Evolutionary conservation across 2,113 vertebrate genomes (phyloP), one percentile per base, ranked within the genome.

Genomic region (Heloderma charlesbogerti): DNA sequence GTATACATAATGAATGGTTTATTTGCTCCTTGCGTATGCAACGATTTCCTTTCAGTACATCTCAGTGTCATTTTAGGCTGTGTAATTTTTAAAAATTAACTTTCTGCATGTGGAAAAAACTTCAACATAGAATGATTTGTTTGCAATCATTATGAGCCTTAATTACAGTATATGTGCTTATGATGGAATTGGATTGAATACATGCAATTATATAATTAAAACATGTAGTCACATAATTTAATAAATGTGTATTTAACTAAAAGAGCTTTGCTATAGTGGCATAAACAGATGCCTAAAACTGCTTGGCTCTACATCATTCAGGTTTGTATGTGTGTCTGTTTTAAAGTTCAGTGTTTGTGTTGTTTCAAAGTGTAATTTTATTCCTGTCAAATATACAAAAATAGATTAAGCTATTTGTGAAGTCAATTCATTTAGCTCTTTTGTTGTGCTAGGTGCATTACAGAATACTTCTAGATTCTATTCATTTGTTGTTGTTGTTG

Each of bases 141-240:
- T 92, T 87, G 88, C 88, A 77, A 86, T 85, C 87, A 89, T 92
- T 92, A 89, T 72, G 48, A 71, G 66, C 75, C 75, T 86, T 80
- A 92, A 92, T 80, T 92, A 85, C 66, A 84, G 66, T 86, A 92
- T 89, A 45, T 78, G 37, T 79, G 86, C 87, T 88, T 85, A 88
- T 91, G 88, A 92, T 89, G 82, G 81, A 86, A 92, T 71, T 88
- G 83, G 87, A 84, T 89, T 85, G 87, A 92, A 92, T 85, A 89
- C 91, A 78, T 79, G 82, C 37, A 92, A 92, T 88, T 92, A 89
- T 79, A 92, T 92, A 92, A 89, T 92, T 92, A 92, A 84, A 87
- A 89, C 74, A 89, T 86, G 74, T 86, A 85, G 87, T 88, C 29
- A 77, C 91, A 92, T 60, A 85, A 85, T 86, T 79, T 90, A 86